Percentiles rank a stretch among this genome's conserved stretches.
These are phyloP conservation scores for Eurystomus gularis DNA, from an alignment of 2,113 vertebrate genomes.

Conservation along the genomic window DNA sequence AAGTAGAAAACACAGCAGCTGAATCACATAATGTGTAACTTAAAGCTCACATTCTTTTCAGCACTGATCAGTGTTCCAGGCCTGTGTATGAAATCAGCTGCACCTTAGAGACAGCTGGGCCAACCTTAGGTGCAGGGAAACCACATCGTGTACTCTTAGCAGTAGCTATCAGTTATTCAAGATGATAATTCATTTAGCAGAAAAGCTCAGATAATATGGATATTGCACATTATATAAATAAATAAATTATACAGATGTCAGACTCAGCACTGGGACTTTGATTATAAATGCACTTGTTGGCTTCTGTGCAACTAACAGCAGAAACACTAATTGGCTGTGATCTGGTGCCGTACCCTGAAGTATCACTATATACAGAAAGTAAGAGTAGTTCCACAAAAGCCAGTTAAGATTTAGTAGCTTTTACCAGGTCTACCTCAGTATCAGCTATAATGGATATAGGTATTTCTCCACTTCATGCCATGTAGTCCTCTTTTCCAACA, in stretches of 20 bases:
- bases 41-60: not conserved
- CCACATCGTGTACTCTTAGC: not conserved
- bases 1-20: not conserved
- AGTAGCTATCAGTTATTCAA: not conserved
- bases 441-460: not conserved
- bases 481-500: not conserved
- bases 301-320: not conserved
- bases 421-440: not conserved
- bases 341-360: not conserved
- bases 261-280: not conserved
- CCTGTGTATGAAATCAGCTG: not conserved
- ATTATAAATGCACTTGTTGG: not conserved
- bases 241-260: not conserved
- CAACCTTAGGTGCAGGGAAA: not conserved
- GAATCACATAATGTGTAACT: not conserved
- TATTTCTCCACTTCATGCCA: not conserved
- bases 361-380: not conserved
- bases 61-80: not conserved
- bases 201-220: not conserved
- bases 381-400: not conserved
- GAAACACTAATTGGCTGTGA: not conserved
- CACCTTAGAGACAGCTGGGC: not conserved
- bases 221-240: not conserved
- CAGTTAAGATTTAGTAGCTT: not conserved
- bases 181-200: not conserved